These are phyloP conservation scores for Ptychoptera albimana DNA, from an alignment of 2,888 invertebrate species.

Conservation along the genomic window DNA sequence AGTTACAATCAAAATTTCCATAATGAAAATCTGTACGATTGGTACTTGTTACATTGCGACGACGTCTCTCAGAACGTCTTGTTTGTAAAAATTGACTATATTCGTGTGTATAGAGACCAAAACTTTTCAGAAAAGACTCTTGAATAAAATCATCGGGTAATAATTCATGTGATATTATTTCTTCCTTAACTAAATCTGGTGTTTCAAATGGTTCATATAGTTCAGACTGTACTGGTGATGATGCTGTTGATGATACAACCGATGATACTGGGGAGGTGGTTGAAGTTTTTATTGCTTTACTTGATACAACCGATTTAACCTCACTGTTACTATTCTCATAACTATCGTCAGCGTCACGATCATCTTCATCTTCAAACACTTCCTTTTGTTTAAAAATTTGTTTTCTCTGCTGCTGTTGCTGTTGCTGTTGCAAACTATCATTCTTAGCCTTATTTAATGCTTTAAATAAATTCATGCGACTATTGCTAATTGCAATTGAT, in stretches of 20 bases:
- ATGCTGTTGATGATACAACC: neutral
- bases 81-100: conserved; percentile 21
- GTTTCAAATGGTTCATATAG: neutral
- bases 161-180: conserved; percentile 12
- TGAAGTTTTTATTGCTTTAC: neutral
- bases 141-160: conserved; percentile 19
- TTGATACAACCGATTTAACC: neutral
- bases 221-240: conserved; percentile 1
- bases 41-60: conserved; percentile 25
- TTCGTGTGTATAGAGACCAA: conserved; percentile 22
- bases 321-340: neutral
- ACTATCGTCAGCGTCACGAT: neutral
- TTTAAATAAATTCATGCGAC: conserved; percentile 24
- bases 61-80: conserved; percentile 26
- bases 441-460: conserved; percentile 24
- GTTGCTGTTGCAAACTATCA: conserved; percentile 2
- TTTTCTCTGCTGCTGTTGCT: too few relatives aligned
- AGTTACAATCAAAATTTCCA: conserved; percentile 19
- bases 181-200: conserved; percentile 1
- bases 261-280: conserved; percentile 4
- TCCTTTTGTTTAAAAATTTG: neutral
- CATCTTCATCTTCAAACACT: neutral
- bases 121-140: conserved; percentile 22
- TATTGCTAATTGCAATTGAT: conserved; percentile 18
- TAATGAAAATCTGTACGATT: conserved; percentile 27